Evolutionary conservation across 2,113 vertebrate species (phyloP), one percentile per base, ranked within the genome.

Genomic region (Ictalurus punctatus): DNA sequence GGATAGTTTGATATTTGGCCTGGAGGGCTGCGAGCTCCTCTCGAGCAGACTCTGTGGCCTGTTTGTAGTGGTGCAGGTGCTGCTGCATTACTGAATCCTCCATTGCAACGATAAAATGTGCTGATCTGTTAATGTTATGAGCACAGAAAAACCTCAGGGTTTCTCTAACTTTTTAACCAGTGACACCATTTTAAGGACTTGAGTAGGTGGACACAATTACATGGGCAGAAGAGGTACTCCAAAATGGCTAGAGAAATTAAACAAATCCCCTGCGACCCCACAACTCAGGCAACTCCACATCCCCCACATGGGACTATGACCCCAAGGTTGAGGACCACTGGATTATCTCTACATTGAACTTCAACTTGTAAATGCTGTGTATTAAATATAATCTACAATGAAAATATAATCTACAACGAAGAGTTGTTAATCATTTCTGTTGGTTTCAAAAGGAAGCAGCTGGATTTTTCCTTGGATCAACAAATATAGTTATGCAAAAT

Each of bases 11-110:
- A 73, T 95, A 95, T 92, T 95, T 97, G 91, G 96, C 95, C 69
- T 93, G 91, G 82, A 95, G 93, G 0, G 95, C 96, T 25, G 96
- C 96, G 37, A 97, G 94, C 74, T 97, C 96, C 91, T 95, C 95
- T 27, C 90, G 94, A 58, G 95, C 94, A 10, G 92, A 93, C 93
- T 97, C 96, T 14, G 95, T 95, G 84, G 94, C 92, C 89, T 93
- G 92, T 91, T 95, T 93, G 89, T 96, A 96, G 85, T 87, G 94
- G 86, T 93, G 95, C 89, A 96, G 91, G 30, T 95, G 96, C 87
- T 97, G 96, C 90, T 94, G 93, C 56, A 93, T 90, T 79, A 93
- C 86, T 0, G 94, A 92, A 80, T 89, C 91, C 89, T 95, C 94
- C 93, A 87, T 86, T 86, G 89, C 79, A 91, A 88, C 0, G 0